phyloP scores from a whole-genome alignment of 2,797 vertebrate species.

The Loris lydekkerianus region DNA sequence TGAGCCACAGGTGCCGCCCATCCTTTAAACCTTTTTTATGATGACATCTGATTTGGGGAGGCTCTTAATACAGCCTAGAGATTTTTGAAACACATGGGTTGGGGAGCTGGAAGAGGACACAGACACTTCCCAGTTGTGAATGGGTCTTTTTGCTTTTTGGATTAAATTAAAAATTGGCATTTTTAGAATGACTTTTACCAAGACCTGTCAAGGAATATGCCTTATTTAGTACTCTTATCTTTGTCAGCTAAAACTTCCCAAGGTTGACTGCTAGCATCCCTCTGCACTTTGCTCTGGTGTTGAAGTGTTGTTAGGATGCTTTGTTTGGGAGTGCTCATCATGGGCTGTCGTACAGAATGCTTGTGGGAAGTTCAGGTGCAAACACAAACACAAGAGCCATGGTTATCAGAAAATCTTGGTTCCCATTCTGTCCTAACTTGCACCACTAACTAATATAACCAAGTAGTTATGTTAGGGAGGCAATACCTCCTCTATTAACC shows the following conservation, averaged over 20 bases:
- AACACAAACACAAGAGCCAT: neutral
- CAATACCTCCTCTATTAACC: neutral
- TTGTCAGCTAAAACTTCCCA: neutral
- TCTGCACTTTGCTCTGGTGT: neutral
- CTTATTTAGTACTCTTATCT: slow-evolving; percentile 13
- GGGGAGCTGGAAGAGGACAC: neutral
- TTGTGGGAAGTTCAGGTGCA: neutral
- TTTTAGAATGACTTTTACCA: slow-evolving; percentile 8
- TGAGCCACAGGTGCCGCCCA: neutral
- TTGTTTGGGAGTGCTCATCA: neutral
- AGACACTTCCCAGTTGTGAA: neutral
- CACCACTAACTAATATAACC: neutral
- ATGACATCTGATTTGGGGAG: neutral
- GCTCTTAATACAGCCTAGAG: neutral
- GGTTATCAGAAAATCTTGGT: neutral
- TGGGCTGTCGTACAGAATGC: neutral
- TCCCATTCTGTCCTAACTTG: neutral
- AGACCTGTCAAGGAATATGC: neutral
- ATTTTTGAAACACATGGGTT: neutral
- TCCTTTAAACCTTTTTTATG: neutral
- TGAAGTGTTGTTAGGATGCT: neutral
- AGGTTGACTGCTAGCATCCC: neutral
- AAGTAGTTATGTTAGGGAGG: neutral
- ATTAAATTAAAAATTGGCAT: slow-evolving; percentile 4
- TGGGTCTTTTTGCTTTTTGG: slow-evolving; percentile 3